Base-by-base conservation (phyloP, 2,797 vertebrate species). In the Poecilia picta region DNA sequence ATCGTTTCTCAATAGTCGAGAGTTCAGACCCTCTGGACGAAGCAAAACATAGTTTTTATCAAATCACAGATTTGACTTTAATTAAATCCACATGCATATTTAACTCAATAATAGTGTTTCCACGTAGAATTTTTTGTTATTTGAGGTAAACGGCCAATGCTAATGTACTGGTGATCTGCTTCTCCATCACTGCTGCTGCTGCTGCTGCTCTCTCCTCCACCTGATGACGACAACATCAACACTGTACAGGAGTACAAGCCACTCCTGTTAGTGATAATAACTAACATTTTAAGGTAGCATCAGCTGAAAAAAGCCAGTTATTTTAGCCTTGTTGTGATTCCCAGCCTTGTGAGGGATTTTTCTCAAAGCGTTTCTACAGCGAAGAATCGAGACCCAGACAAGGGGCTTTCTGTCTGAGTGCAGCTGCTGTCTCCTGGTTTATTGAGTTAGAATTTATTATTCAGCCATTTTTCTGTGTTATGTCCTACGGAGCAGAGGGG, bases 391-490 rank as follows among this genome's bases (percentile, higher is more conserved):
- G 88, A 83, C 72, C 59, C 77, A 92, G 91, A 95, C 93, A 94
- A 93, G 93, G 88, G 87, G 75, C 84, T 92, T 90, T 92, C 91
- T 95, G 94, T 94, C 93, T 91, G 92, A 91, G 89, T 90, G 92
- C 91, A 94, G 93, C 92, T 93, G 93, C 93, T 91, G 93, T 95
- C 93, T 94, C 91, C 90, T 85, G 76, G 88, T 91, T 95, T 95
- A 95, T 95, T 92, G 94, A 95, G 93, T 95, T 96, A 93, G 92
- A 95, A 95, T 95, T 94, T 95, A 94, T 95, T 93, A 94, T 94
- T 95, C 91, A 88, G 93, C 91, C 93, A 95, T 95, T 94, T 95
- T 94, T 95, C 93, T 93, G 89, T 89, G 92, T 94, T 93, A 93
- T 94, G 89, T 93, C 89, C 90, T 94, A 89, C 91, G 84, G 93